Percentiles rank a stretch among this genome's conserved stretches.
phyloP scores from a whole-genome alignment of 2,888 invertebrate genomes.

The Synanthedon tipuliformis region DNA sequence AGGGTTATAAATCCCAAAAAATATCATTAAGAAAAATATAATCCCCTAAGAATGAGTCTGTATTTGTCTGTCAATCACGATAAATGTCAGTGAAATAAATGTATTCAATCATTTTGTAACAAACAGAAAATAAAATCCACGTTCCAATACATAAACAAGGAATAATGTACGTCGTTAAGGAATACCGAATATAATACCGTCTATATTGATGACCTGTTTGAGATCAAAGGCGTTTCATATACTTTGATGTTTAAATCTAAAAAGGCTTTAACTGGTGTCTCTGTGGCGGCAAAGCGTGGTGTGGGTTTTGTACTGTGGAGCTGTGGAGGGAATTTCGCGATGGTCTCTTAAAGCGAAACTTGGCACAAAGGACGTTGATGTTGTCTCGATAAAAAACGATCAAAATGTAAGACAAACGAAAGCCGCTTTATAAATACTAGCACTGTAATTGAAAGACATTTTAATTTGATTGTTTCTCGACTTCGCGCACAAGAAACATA shows the following conservation, averaged over 20 bases:
- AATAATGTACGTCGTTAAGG: neutral
- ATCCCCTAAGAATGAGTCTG: too few relatives aligned
- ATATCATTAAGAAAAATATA: too few relatives aligned
- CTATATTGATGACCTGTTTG: constrained; percentile 51
- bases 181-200: neutral
- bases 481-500: too few relatives aligned
- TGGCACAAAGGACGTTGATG: constrained; percentile 28
- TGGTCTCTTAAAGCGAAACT: constrained; percentile 30
- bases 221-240: constrained; percentile 52
- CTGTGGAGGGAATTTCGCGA: constrained; percentile 28
- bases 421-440: neutral
- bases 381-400: neutral
- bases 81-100: too few relatives aligned
- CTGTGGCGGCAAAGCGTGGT: constrained; percentile 35
- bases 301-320: constrained; percentile 29
- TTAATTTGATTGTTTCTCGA: neutral
- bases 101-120: too few relatives aligned
- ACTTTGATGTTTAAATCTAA: constrained; percentile 60
- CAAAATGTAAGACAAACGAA: neutral
- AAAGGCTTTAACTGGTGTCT: constrained; percentile 49
- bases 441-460: neutral
- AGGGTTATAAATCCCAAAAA: too few relatives aligned
- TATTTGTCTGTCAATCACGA: too few relatives aligned
- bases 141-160: neutral
- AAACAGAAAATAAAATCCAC: neutral